Percentiles rank a stretch among this genome's conserved stretches.
Evolutionary conservation across 2,888 invertebrate genomes (phyloP).

Genomic region (Cosmia pyralina): DNA sequence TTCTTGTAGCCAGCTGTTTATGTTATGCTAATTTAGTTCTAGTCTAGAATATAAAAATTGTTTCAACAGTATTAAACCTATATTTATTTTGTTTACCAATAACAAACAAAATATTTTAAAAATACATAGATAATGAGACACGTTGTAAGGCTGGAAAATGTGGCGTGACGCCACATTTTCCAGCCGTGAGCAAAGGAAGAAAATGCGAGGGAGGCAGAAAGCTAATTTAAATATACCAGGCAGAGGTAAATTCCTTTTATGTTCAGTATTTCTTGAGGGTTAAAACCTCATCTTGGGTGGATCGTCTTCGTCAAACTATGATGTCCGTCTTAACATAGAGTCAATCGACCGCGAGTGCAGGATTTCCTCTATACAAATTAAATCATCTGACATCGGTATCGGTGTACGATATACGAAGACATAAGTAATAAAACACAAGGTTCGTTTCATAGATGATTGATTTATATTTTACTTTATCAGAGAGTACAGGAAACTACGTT

Average conservation of each 20-base stretch:
- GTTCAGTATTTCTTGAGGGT: constrained; percentile 55
- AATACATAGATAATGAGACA: constrained; percentile 17
- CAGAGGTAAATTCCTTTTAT: constrained; percentile 53
- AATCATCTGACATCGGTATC: constrained; percentile 44
- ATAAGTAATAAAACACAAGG: constrained; percentile 7
- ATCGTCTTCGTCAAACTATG: constrained; percentile 51
- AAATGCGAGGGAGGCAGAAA: constrained; percentile 53
- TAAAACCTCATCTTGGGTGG: constrained; percentile 49
- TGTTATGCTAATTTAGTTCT: constrained; percentile 19
- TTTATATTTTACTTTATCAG: constrained; percentile 26
- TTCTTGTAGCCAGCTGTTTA: constrained; percentile 1
- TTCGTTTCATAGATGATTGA: constrained; percentile 19
- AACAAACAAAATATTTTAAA: neutral
- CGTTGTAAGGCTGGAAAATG: constrained; percentile 23
- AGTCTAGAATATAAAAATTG: neutral
- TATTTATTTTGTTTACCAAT: neutral
- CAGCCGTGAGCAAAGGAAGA: constrained; percentile 37
- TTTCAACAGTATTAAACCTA: neutral
- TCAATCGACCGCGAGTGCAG: constrained; percentile 37
- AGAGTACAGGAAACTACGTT: constrained; percentile 12
- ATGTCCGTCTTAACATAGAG: constrained; percentile 45
- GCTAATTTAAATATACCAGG: constrained; percentile 64
- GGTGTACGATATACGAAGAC: constrained; percentile 13
- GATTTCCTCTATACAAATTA: constrained; percentile 42
- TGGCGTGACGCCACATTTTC: constrained; percentile 42